Base-by-base conservation (phyloP, 2,888 invertebrate genomes). In the Ophioninae sp. region DNA sequence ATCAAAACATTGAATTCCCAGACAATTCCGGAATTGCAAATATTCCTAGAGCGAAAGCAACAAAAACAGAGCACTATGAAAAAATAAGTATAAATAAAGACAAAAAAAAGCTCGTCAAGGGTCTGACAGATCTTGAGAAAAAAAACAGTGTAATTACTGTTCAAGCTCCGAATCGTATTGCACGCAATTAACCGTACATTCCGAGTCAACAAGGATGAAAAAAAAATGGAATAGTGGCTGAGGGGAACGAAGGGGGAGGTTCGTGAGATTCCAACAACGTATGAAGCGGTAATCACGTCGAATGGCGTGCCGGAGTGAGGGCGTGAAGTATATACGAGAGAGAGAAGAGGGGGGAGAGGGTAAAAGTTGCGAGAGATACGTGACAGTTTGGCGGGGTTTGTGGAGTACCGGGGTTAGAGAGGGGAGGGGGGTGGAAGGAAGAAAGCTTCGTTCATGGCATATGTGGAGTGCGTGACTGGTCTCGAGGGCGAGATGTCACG, bases 401-500 rank as follows among this genome's bases (percentile, higher is more conserved):
- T 51, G 51, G 64, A 79, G 56, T 65, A 58, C 64, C 79, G 58
- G 51, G 64, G 30, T 30, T 30, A 3, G 30, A 30, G 30, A 30
- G 30, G 30, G 30, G 30, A 1, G 30, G 30, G 30, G 30, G 30
- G 30, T 30, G 30, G 30, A 30, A 30, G 30, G 68, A 30, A 72
- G 78, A 63, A 22, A 56, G 68, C 17, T 61, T 71, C 65, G 84
- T 79, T 82, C 84, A 73, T 73, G 84, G 84, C 84, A 84, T 84
- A 82, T 84, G 84, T 84, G 84, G 79, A 84, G 84, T 84, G 82
- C 84, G 84, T 84, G 79, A 82, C 79, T 84, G 83, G 83, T 85
- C 86, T 85, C 86, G 78, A 82, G 86, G 85, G 86, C 82, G 83
- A 84, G 80, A 84, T 83, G 86, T 85, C 86, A 85, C 82, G 80